Evolutionary conservation across 2,113 vertebrate species (phyloP).

Genomic region (Pardalotus punctatus): DNA sequence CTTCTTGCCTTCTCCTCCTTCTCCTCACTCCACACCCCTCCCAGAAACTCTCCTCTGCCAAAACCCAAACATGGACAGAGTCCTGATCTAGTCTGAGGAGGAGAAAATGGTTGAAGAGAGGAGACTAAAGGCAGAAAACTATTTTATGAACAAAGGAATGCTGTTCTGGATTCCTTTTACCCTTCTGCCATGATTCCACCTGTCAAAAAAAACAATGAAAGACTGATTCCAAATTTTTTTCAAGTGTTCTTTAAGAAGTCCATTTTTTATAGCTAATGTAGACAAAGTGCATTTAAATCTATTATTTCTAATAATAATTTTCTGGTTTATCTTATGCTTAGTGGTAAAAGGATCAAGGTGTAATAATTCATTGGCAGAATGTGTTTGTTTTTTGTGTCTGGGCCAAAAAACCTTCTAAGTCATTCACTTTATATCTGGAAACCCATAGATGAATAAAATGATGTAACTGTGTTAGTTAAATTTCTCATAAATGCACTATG

Average conservation of each 20-base stretch:
- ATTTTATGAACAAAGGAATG: background rate
- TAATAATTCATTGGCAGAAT: background rate
- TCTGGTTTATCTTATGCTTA: background rate
- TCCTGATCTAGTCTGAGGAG: background rate
- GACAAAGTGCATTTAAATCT: background rate
- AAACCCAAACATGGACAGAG: background rate
- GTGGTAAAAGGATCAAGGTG: background rate
- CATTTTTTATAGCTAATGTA: background rate
- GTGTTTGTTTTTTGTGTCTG: background rate
- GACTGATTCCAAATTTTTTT: background rate
- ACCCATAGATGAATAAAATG: background rate
- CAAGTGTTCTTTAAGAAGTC: background rate
- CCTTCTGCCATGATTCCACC: background rate
- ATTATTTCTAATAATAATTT: background rate
- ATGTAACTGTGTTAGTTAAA: background rate
- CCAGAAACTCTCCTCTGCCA: rapidly evolving
- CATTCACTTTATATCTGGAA: background rate
- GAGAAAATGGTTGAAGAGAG: background rate
- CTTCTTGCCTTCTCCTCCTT: background rate
- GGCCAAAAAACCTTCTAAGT: background rate
- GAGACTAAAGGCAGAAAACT: background rate
- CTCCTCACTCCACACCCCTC: rapidly evolving
- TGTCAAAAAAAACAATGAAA: background rate
- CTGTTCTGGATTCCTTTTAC: background rate
- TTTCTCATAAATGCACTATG: background rate